These are phyloP conservation scores for Aphis gossypii DNA, from an alignment of 1,140 invertebrate species.

Conservation along the genomic window DNA sequence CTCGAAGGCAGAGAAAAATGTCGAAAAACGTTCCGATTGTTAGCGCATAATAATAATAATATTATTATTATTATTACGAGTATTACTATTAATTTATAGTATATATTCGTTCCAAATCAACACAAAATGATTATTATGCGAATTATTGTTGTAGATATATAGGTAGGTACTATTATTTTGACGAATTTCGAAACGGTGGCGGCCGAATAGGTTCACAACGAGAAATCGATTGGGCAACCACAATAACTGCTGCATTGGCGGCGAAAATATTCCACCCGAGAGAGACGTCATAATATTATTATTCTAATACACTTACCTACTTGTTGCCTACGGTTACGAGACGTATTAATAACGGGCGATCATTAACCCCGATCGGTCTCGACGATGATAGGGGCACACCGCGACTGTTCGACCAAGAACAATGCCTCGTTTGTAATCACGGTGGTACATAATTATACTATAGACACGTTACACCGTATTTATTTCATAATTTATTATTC, in stretches of 20 bases:
- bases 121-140: not conserved
- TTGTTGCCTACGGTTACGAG: not conserved
- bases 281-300: not conserved
- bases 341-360: constrained; percentile 15
- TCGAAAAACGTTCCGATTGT: constrained; percentile 11
- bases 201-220: not conserved
- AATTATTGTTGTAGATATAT: not conserved
- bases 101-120: not conserved
- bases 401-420: not conserved
- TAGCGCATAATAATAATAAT: not conserved
- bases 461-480: constrained; percentile 27
- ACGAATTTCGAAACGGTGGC: constrained; percentile 29
- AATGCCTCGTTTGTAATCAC: constrained; percentile 25
- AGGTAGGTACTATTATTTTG: not conserved
- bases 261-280: not conserved
- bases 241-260: not conserved
- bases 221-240: constrained; percentile 31
- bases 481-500: constrained; percentile 20
- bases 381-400: constrained; percentile 21
- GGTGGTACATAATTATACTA: not conserved
- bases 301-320: not conserved
- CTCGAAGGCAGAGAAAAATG: not conserved
- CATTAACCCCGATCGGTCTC: constrained; percentile 30
- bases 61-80: not conserved
- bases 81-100: not conserved